Evolutionary conservation across 2,888 invertebrate species (phyloP), one percentile per base, ranked within the genome.

Genomic region (Esperia sulphurella): DNA sequence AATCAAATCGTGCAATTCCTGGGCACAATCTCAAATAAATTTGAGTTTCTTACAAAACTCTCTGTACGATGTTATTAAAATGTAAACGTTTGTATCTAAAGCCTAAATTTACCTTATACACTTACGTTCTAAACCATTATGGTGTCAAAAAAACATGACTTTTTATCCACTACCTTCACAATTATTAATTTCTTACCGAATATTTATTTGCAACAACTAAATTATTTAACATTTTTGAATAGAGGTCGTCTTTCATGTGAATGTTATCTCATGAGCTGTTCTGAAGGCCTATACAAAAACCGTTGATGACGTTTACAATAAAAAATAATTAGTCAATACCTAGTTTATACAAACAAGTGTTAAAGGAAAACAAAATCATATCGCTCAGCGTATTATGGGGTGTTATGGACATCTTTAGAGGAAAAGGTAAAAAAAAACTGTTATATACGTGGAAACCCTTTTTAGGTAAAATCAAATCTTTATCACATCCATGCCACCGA

Each of bases 301-400:
- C 13, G 8, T 31, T 6, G 21, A 44, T 28, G 28, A 43, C 35
- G 14, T 37, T 10, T 28, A 44, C 44, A 44, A 38, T 38, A 28
- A 21, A 44, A 72, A 68, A 58, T 65, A 75, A 85, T 88, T 87
- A 87, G 87, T 85, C 78, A 82, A 71, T 73, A 69, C 73, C 77
- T 79, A 79, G 73, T 68, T 59, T 74, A 85, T 84, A 88, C 86
- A 89, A 83, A 85, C 85, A 87, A 86, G 88, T 85, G 86, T 88
- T 89, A 89, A 84, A 79, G 80, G 80, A 80, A 79, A 78, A 60
- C 45, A 33, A 74, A 83, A 78, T 70, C 75, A 82, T 69, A 68
- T 80, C 79, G 86, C 86, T 83, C 56, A 79, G 79, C 71, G 71
- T 71, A 71, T 83, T 84, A 86, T 72, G 65, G 69, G 72, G 73